Evolutionary conservation across 1,140 invertebrate species (phyloP), one percentile per base, ranked within the genome.

Genomic region (Asbolus verrucosus): DNA sequence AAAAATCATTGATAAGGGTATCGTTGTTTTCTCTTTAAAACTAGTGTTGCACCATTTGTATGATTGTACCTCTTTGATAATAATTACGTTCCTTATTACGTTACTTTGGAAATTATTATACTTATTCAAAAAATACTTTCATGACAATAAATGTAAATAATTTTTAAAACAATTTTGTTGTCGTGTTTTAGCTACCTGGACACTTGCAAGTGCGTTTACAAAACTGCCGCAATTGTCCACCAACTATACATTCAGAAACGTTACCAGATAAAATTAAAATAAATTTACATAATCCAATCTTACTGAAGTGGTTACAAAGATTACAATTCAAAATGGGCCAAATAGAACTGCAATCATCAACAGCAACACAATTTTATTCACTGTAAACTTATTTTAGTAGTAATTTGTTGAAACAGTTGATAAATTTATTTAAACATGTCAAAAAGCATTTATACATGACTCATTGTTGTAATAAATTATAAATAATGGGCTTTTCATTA

Each of bases 261-360:
- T 61, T 81, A 74, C 75, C 75, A 6, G 73, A 76, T 5, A 79
- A 77, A 31, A 43, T 50, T 18, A 78, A 76, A 73, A 41, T 61
- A 0, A 80, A 79, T 46, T 75, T 82, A 38, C 79, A 82, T 65
- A 86, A 85, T 74, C 78, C 82, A 0, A 78, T 79, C 2, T 84
- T 97, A 6, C 81, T 96, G 0, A 89, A 91, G 70, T 98, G 96
- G 92, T 82, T 99, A 11, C 94, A 97, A 81, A 85, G 95, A 67
- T 85, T 98, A 59, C 94, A 98, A 80, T 98, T 98, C 78, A 98
- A 98, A 86, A 97, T 99, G 90, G 95, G 94, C 0, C 96, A 98
- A 84, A 95, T 98, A 67, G 97, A 99, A 84, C 83, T 98, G 66
- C 97, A 99, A 81, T 97, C 96, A 1, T 96, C 96, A 0, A 93